Percentiles rank a stretch among this genome's conserved stretches.
Evolutionary conservation across 2,888 invertebrate species (phyloP).

Genomic region (Andrena hattorfiana): DNA sequence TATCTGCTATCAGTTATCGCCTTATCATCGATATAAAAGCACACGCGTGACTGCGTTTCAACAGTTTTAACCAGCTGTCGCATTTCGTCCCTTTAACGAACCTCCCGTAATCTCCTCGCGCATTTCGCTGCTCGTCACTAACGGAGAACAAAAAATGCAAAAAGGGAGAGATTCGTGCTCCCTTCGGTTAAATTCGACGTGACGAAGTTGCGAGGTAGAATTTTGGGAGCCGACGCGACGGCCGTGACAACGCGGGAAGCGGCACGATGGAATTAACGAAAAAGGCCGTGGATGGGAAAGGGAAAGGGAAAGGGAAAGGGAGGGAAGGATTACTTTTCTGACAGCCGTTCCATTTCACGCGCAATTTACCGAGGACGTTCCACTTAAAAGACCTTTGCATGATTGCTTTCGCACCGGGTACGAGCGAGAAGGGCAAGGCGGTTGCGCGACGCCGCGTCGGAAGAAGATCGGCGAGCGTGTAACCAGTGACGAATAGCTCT

Average conservation of each 20-base stretch:
- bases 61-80: background rate
- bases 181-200: background rate
- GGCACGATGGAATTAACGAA: conserved; percentile 66
- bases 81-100: background rate
- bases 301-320: conserved; percentile 36
- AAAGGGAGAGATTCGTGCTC: background rate
- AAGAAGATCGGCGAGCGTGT: conserved; percentile 34
- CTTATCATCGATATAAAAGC: background rate
- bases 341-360: conserved; percentile 71
- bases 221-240: conserved; percentile 4
- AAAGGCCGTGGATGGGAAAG: conserved; percentile 40
- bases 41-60: background rate
- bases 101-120: background rate
- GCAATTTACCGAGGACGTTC: conserved; percentile 67
- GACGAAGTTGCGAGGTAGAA: background rate
- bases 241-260: conserved; percentile 3
- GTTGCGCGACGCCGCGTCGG: conserved; percentile 17
- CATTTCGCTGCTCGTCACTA: background rate
- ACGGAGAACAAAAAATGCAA: background rate
- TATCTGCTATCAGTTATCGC: background rate
- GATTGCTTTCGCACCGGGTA: conserved; percentile 63
- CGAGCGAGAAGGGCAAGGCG: conserved; percentile 44
- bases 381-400: conserved; percentile 66
- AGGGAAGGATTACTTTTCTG: conserved; percentile 68
- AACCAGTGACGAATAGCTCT: conserved; percentile 50